phyloP scores from a whole-genome alignment of 2,888 invertebrate genomes.

The Stenoptilia bipunctidactyla region DNA sequence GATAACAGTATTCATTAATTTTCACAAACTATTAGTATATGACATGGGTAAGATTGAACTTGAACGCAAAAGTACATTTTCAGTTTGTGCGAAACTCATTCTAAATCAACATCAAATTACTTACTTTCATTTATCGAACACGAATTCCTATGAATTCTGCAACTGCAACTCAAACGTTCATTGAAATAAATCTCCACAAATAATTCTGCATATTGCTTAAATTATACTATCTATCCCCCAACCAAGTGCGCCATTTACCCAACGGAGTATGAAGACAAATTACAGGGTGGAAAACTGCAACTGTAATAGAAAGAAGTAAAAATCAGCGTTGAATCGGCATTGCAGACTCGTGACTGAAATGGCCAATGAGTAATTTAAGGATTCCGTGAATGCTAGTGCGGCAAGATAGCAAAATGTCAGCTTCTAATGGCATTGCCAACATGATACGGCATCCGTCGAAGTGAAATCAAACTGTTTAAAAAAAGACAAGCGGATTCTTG shows the following conservation, averaged over 20 bases:
- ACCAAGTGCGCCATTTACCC: slow-evolving; percentile 13
- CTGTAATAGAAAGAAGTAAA: slow-evolving; percentile 67
- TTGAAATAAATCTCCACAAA: slow-evolving; percentile 5
- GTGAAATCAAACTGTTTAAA: slow-evolving; percentile 43
- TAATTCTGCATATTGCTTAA: slow-evolving; percentile 6
- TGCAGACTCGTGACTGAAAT: slow-evolving; percentile 60
- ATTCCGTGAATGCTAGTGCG: slow-evolving; percentile 53
- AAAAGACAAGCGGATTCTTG: slow-evolving; percentile 27
- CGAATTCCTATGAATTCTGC: no score
- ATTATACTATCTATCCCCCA: slow-evolving; percentile 4
- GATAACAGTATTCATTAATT: no score
- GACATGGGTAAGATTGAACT: no score
- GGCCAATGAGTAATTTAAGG: slow-evolving; percentile 64
- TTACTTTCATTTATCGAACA: no score
- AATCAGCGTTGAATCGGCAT: slow-evolving; percentile 56
- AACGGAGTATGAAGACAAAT: slow-evolving; percentile 50
- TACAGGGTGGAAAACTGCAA: slow-evolving; percentile 58
- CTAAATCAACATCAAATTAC: no score
- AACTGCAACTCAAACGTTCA: slow-evolving; percentile 2
- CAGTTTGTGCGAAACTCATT: no score
- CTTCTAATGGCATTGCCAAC: slow-evolving; percentile 59
- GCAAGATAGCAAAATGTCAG: slow-evolving; percentile 57
- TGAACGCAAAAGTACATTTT: no score
- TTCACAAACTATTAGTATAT: no score
- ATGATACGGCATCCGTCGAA: slow-evolving; percentile 40